These are phyloP conservation scores for Noctua fimbriata DNA, from an alignment of 2,888 invertebrate genomes.

Conservation along the genomic window DNA sequence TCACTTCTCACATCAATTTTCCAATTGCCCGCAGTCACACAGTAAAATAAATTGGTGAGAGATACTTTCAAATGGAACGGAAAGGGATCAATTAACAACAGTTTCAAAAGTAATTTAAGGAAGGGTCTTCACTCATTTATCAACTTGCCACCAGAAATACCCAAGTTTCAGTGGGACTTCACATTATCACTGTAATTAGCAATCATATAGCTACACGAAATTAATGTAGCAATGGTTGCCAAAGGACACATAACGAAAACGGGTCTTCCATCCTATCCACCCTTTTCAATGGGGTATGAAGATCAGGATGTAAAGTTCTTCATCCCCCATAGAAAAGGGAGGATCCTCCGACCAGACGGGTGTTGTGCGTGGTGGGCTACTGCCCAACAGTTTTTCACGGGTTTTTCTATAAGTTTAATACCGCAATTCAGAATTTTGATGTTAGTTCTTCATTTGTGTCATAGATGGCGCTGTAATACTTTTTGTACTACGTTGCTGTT, in stretches of 20 bases:
- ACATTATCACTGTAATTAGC: conserved; percentile 35
- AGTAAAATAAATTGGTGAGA: conserved; percentile 23
- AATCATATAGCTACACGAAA: conserved; percentile 8
- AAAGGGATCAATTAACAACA: conserved; percentile 55
- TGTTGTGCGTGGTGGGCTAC: not conserved
- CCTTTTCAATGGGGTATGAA: not conserved
- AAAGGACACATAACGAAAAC: not conserved
- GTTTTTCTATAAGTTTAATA: not conserved
- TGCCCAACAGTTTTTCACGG: not conserved
- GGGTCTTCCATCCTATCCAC: not conserved
- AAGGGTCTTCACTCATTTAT: conserved; percentile 44
- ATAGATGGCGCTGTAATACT: not conserved
- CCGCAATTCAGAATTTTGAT: not conserved
- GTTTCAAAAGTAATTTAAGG: conserved; percentile 50
- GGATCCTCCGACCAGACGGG: not conserved
- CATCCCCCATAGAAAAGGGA: not conserved
- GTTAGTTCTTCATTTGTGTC: not conserved
- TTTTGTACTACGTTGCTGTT: not conserved
- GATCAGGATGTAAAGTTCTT: not conserved
- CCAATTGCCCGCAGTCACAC: not conserved
- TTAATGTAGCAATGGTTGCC: not conserved
- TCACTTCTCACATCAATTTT: not conserved
- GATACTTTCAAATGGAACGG: conserved; percentile 15
- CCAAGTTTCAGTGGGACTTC: conserved; percentile 11
- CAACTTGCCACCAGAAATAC: conserved; percentile 28